Percentiles rank a stretch among this genome's conserved stretches.
These are phyloP conservation scores for Dicyrtoma fusca DNA, from an alignment of 2,888 invertebrate species.

Conservation along the genomic window DNA sequence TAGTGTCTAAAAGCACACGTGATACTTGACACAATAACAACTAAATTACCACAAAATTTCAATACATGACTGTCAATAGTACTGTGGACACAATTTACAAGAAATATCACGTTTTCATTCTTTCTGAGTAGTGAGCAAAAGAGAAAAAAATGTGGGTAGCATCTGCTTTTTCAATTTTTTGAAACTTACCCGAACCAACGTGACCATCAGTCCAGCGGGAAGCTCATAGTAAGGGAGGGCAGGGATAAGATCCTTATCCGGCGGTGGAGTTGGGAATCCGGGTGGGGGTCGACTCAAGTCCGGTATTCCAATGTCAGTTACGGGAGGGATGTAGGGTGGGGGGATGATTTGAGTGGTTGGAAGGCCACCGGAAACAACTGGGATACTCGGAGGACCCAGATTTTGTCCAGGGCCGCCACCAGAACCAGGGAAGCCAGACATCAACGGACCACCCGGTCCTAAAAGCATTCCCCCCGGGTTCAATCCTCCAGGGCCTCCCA, in stretches of 20 bases:
- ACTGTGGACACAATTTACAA: too few species aligned
- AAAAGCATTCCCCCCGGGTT: conserved; percentile 36
- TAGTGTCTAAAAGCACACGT: too few species aligned
- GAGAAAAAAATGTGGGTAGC: too few species aligned
- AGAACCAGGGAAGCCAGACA: conserved; percentile 43
- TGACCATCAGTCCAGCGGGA: conserved; percentile 97
- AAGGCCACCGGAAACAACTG: not conserved
- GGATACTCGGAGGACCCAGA: not conserved
- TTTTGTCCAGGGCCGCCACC: conserved; percentile 39
- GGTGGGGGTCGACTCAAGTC: conserved; percentile 59
- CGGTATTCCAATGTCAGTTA: conserved; percentile 47
- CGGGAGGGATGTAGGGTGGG: conserved; percentile 42
- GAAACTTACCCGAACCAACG: conserved; percentile 84
- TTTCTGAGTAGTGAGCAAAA: too few species aligned
- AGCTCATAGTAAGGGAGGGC: conserved; percentile 88
- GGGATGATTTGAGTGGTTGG: conserved; percentile 52
- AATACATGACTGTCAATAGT: too few species aligned
- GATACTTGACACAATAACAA: too few species aligned
- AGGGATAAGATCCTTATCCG: conserved; percentile 55
- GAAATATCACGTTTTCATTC: too few species aligned
- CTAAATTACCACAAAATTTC: too few species aligned
- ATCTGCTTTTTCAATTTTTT: too few species aligned
- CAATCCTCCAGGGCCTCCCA: conserved; percentile 23
- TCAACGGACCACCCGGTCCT: conserved; percentile 25
- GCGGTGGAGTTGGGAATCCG: conserved; percentile 57